A percentile compares a stretch with the other conserved stretches of the same genome.
phyloP scores from a whole-genome alignment of 2,888 invertebrate species.

The Heliconius hortense region DNA sequence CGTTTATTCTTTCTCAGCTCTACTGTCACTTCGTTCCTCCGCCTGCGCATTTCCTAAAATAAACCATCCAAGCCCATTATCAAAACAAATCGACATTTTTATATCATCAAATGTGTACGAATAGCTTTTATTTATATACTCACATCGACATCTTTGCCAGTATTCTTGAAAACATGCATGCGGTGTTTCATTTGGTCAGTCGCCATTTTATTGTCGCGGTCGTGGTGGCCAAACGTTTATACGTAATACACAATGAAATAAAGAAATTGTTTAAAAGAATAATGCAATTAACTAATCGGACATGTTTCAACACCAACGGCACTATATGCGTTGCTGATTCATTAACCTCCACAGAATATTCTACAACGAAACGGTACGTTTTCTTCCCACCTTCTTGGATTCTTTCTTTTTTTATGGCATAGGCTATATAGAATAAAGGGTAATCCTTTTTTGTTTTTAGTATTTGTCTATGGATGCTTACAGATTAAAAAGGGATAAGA shows the following conservation, averaged over 20 bases:
- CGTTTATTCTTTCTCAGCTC: conserved; percentile 99
- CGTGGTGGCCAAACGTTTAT: conserved; percentile 53
- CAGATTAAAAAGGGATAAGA: background rate
- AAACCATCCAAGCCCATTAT: conserved; percentile 40
- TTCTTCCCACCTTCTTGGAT: conserved; percentile 58
- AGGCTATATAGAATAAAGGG: conserved; percentile 47
- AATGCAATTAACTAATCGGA: conserved; percentile 65
- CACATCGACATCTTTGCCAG: conserved; percentile 99
- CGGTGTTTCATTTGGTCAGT: conserved; percentile 90
- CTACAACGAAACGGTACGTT: conserved; percentile 68
- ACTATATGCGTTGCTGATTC: conserved; percentile 69
- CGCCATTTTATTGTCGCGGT: conserved; percentile 86
- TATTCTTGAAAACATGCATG: conserved; percentile 98
- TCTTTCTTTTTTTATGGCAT: conserved; percentile 57
- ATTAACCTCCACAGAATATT: conserved; percentile 71
- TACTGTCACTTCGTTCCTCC: conserved; percentile 97
- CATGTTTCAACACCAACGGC: conserved; percentile 71
- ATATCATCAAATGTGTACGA: conserved; percentile 8
- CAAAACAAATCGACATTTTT: conserved; percentile 20
- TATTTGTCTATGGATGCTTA: conserved; percentile 33
- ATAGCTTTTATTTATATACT: conserved; percentile 71
- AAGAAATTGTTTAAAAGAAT: conserved; percentile 72
- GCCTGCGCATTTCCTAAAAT: conserved; percentile 96
- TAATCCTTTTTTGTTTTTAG: conserved; percentile 30
- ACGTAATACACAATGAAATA: conserved; percentile 74